Evolutionary conservation across 2,797 vertebrate species (phyloP).

Genomic region (Rhinichthys osculus): DNA sequence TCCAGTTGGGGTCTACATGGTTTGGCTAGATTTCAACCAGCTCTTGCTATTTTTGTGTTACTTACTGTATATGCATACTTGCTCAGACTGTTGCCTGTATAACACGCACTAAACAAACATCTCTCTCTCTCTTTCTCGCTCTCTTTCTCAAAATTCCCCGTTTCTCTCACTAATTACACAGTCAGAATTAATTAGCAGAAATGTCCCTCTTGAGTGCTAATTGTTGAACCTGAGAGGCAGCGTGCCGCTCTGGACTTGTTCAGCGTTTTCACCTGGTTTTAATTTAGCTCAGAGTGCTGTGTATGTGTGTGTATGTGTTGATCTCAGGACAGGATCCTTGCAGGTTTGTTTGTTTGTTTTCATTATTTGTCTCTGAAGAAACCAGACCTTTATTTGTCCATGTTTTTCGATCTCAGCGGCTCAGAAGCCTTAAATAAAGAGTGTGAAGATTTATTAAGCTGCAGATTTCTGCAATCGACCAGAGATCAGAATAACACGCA

Average conservation of each 20-base stretch:
- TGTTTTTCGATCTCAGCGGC: not conserved
- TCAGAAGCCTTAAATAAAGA: not conserved
- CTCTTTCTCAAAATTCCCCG: slow-evolving; percentile 1
- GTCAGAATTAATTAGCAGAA: slow-evolving; percentile 46
- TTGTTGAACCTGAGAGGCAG: slow-evolving; percentile 41
- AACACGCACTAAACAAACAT: not conserved
- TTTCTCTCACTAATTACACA: slow-evolving; percentile 50
- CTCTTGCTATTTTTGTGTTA: not conserved
- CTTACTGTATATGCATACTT: not conserved
- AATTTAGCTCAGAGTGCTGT: slow-evolving; percentile 20
- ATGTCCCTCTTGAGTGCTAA: slow-evolving; percentile 41
- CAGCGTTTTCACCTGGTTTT: slow-evolving; percentile 33
- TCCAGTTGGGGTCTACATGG: not conserved
- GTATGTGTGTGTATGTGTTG: not conserved
- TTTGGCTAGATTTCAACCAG: not conserved
- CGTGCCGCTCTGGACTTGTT: slow-evolving; percentile 30
- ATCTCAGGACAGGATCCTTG: slow-evolving; percentile 9
- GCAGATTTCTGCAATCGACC: not conserved
- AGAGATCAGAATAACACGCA: not conserved
- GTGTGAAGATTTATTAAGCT: slow-evolving; percentile 10
- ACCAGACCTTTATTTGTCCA: slow-evolving; percentile 9
- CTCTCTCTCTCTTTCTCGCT: too few relatives aligned
- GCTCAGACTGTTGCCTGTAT: not conserved
- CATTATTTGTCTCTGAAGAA: slow-evolving; percentile 26
- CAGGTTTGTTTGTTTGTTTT: slow-evolving; percentile 28